Evolutionary conservation across 2,797 vertebrate genomes (phyloP).

Genomic region (Dromococcyx pavoninus): DNA sequence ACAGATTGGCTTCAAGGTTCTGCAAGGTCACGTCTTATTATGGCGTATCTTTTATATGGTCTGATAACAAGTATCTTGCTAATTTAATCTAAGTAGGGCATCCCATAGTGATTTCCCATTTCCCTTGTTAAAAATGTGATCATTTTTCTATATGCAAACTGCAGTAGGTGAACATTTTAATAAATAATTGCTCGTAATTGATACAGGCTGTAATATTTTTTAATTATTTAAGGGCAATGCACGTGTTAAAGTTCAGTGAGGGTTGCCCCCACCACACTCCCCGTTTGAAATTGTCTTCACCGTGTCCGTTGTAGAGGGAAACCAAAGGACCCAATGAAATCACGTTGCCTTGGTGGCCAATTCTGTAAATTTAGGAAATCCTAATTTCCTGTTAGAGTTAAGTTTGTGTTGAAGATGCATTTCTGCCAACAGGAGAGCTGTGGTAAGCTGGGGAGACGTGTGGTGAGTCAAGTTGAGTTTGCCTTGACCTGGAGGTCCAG

Average conservation of each 20-base stretch:
- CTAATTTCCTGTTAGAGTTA: constrained; percentile 65
- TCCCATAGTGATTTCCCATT: constrained; percentile 78
- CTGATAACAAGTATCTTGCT: constrained; percentile 78
- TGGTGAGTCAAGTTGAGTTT: constrained; percentile 54
- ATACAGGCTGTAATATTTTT: constrained; percentile 37
- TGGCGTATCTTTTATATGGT: constrained; percentile 72
- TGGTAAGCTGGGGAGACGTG: constrained; percentile 51
- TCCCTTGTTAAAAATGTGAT: constrained; percentile 76
- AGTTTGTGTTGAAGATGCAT: constrained; percentile 58
- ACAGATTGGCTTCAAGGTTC: constrained; percentile 72
- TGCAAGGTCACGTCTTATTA: constrained; percentile 80
- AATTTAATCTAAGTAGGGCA: constrained; percentile 82
- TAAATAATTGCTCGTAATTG: constrained; percentile 74
- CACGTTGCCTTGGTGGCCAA: constrained; percentile 6
- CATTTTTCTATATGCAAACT: constrained; percentile 58
- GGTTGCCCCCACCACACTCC: not conserved
- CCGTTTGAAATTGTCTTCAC: constrained; percentile 26
- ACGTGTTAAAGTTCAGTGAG: constrained; percentile 32
- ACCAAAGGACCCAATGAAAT: constrained; percentile 47
- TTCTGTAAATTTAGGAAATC: constrained; percentile 63
- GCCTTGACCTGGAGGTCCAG: constrained; percentile 51
- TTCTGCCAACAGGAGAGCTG: constrained; percentile 61
- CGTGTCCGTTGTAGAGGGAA: constrained; percentile 2
- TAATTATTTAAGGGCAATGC: constrained; percentile 51
- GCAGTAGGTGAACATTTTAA: constrained; percentile 71